Evolutionary conservation across 2,888 invertebrate genomes (phyloP).

Genomic region (Fissipunctia ypsillon): DNA sequence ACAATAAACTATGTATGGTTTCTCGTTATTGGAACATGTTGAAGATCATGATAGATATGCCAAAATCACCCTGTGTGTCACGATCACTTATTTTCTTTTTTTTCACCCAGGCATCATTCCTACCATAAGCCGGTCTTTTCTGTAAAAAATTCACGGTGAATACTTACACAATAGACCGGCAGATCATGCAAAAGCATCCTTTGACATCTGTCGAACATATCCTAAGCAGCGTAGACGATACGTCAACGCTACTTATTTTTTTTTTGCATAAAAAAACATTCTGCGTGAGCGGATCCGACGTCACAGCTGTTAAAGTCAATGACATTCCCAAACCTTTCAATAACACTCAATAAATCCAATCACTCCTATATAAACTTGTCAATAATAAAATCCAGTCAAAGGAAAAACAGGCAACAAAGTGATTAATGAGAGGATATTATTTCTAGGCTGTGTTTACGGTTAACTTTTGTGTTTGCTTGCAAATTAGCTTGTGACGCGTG

Average conservation of each 20-base stretch:
- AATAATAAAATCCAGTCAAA: slow-evolving; percentile 7
- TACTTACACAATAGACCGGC: too few relatives aligned
- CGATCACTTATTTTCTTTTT: too few relatives aligned
- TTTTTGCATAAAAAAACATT: neutral
- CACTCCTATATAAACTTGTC: slow-evolving; percentile 5
- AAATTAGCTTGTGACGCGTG: slow-evolving; percentile 60
- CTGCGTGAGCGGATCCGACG: neutral
- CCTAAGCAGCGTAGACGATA: neutral
- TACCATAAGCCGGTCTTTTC: too few relatives aligned
- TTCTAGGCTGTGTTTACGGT: slow-evolving; percentile 43
- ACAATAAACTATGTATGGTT: too few relatives aligned
- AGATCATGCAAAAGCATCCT: too few relatives aligned
- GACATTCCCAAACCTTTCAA: neutral
- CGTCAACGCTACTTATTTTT: neutral
- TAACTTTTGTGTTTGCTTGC: slow-evolving; percentile 54
- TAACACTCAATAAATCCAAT: slow-evolving; percentile 17
- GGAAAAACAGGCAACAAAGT: slow-evolving; percentile 40
- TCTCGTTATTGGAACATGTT: too few relatives aligned
- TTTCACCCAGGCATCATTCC: too few relatives aligned
- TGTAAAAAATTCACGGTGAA: too few relatives aligned
- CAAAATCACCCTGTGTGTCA: too few relatives aligned
- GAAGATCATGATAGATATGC: too few relatives aligned
- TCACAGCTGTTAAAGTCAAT: neutral
- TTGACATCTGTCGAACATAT: too few relatives aligned
- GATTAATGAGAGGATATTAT: slow-evolving; percentile 49